Evolutionary conservation across 1,140 invertebrate species (phyloP).

Genomic region (Penaeus vannamei): DNA sequence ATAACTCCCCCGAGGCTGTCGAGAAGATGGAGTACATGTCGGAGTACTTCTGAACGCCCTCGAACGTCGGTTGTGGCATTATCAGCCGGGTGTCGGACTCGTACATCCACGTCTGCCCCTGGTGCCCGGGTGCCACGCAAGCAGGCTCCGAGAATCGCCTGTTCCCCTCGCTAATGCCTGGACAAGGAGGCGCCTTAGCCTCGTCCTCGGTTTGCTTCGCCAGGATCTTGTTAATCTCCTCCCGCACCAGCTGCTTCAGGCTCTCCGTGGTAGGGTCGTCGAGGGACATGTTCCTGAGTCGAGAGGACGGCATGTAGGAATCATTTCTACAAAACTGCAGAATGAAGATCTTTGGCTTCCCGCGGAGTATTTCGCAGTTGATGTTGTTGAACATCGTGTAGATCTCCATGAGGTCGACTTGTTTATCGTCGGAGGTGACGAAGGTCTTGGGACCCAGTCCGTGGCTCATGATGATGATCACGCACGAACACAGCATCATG

Average conservation of each 20-base stretch:
- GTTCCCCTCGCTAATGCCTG: not conserved
- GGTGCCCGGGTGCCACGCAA: not conserved
- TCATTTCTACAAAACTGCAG: conserved; percentile 81
- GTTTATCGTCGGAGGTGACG: conserved; percentile 58
- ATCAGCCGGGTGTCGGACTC: conserved; percentile 4
- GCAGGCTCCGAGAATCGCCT: not conserved
- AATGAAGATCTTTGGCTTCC: conserved; percentile 85
- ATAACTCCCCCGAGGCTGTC: conserved; percentile 78
- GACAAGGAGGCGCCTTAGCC: not conserved
- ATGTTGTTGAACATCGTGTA: conserved; percentile 75
- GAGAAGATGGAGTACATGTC: conserved; percentile 81
- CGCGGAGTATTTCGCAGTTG: conserved; percentile 76
- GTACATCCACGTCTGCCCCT: not conserved
- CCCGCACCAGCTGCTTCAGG: conserved; percentile 10
- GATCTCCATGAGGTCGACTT: conserved; percentile 63
- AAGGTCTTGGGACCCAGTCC: conserved; percentile 57
- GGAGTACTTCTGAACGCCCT: conserved; percentile 73
- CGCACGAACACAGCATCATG: conserved; percentile 39
- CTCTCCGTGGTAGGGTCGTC: not conserved
- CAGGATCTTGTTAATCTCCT: conserved; percentile 38
- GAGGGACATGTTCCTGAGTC: no score
- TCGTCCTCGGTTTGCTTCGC: not conserved
- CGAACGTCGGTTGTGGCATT: not conserved
- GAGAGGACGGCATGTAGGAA: conserved; percentile 3
- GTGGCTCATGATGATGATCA: conserved; percentile 62